Evolutionary conservation across 2,888 invertebrate species (phyloP).

Genomic region (Busseola fusca): DNA sequence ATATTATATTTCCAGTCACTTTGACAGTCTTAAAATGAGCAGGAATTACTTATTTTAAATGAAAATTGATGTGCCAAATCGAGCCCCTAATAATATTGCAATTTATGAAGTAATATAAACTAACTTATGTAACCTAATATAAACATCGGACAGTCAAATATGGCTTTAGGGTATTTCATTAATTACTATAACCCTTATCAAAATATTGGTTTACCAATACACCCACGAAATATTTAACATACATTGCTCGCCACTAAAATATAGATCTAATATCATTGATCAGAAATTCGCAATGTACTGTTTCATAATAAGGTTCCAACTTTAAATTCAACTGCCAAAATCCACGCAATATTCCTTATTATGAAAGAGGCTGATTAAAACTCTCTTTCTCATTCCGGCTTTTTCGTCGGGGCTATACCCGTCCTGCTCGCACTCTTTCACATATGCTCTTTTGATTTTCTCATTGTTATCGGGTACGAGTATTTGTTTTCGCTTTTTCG

Average conservation of each 20-base stretch:
- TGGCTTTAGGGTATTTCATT: constrained; percentile 48
- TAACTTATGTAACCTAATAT: constrained; percentile 38
- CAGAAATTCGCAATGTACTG: constrained; percentile 6
- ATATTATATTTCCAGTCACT: constrained; percentile 2
- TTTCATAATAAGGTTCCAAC: background rate
- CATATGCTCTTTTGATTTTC: constrained; percentile 75
- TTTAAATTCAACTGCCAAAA: constrained; percentile 51
- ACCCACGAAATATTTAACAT: constrained; percentile 5
- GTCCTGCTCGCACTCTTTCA: constrained; percentile 76
- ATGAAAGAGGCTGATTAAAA: constrained; percentile 79
- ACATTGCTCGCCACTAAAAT: constrained; percentile 24
- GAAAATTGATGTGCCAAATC: background rate
- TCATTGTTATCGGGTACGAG: constrained; percentile 74
- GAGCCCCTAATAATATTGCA: constrained; percentile 12
- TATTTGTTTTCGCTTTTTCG: constrained; percentile 76
- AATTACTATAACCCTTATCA: constrained; percentile 49
- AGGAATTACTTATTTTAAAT: background rate
- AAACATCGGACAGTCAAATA: constrained; percentile 32
- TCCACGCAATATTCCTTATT: constrained; percentile 82
- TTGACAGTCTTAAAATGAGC: constrained; percentile 11
- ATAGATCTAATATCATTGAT: constrained; percentile 19
- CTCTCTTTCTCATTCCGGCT: constrained; percentile 77
- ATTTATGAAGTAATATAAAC: constrained; percentile 2
- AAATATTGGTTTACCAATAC: constrained; percentile 35
- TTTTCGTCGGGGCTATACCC: constrained; percentile 70